These are phyloP conservation scores for Triplophysa rosa DNA, from an alignment of 2,113 vertebrate species.

Conservation along the genomic window DNA sequence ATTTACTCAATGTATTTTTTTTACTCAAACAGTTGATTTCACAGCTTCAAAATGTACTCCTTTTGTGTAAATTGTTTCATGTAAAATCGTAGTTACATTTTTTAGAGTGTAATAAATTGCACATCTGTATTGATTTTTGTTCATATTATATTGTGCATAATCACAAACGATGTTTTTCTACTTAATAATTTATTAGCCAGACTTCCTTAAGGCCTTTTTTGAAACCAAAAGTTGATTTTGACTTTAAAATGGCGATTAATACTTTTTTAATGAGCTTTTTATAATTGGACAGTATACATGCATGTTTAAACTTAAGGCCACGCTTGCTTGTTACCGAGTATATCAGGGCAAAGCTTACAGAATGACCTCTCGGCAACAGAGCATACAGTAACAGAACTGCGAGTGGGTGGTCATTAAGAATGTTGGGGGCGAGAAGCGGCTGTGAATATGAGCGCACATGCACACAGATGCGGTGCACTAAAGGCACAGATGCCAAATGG, in stretches of 20 bases:
- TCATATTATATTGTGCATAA: no score
- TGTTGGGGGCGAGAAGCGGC: slow-evolving; percentile 57
- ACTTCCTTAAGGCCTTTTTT: no score
- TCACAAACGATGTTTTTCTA: no score
- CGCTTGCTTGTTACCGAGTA: slow-evolving; percentile 3
- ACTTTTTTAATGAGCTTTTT: background rate
- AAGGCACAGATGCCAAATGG: slow-evolving; percentile 46
- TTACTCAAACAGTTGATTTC: no score
- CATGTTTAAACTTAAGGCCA: background rate
- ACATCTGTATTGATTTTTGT: no score
- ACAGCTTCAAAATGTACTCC: no score
- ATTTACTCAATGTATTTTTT: no score
- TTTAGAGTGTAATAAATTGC: no score
- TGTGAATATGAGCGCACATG: slow-evolving; percentile 57
- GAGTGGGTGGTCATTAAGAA: slow-evolving; percentile 65
- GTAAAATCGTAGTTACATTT: no score
- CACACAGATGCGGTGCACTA: slow-evolving; percentile 19
- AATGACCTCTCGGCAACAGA: slow-evolving; percentile 33
- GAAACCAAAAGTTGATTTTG: no score
- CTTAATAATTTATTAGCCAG: no score
- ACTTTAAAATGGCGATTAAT: background rate
- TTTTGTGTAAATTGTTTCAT: no score
- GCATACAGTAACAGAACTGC: slow-evolving; percentile 28
- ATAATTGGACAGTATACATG: background rate
- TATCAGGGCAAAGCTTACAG: slow-evolving; percentile 2